A percentile compares a stretch with the other conserved stretches of the same genome.
Evolutionary conservation across 2,888 invertebrate genomes (phyloP).

Genomic region (Hemithea aestivaria): DNA sequence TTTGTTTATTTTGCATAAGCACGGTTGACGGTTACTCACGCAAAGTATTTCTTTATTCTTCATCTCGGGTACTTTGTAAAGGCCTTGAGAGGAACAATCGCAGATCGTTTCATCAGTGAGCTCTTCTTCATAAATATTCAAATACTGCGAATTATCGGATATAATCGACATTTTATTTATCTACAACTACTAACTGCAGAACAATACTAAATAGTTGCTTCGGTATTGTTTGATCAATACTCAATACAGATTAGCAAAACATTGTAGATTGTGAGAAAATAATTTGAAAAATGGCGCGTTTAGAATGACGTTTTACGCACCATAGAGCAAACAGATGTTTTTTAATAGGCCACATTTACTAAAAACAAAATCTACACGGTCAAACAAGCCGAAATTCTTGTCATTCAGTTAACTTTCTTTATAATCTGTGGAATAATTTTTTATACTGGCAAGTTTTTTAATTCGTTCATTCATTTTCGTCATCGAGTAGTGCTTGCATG

Average conservation of each 20-base stretch:
- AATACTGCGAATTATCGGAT: conserved; percentile 24
- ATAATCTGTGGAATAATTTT: too few species aligned
- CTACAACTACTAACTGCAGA: background rate
- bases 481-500: too few species aligned
- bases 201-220: conserved; percentile 1
- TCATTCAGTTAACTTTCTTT: too few species aligned
- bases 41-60: conserved; percentile 37
- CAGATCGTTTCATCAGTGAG: conserved; percentile 47
- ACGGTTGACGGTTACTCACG: too few species aligned
- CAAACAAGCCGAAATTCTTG: too few species aligned
- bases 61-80: conserved; percentile 44
- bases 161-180: conserved; percentile 40
- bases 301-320: background rate
- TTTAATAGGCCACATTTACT: too few species aligned
- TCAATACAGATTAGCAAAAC: conserved; percentile 7
- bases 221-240: conserved; percentile 45
- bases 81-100: conserved; percentile 48
- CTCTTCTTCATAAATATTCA: conserved; percentile 55
- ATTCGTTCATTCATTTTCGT: too few species aligned
- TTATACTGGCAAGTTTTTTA: too few species aligned
- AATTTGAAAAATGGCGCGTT: conserved; percentile 37
- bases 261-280: too few species aligned
- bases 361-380: too few species aligned
- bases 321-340: too few species aligned
- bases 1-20: too few species aligned